phyloP scores from a whole-genome alignment of 2,797 vertebrate species.

The Pterois miles region DNA sequence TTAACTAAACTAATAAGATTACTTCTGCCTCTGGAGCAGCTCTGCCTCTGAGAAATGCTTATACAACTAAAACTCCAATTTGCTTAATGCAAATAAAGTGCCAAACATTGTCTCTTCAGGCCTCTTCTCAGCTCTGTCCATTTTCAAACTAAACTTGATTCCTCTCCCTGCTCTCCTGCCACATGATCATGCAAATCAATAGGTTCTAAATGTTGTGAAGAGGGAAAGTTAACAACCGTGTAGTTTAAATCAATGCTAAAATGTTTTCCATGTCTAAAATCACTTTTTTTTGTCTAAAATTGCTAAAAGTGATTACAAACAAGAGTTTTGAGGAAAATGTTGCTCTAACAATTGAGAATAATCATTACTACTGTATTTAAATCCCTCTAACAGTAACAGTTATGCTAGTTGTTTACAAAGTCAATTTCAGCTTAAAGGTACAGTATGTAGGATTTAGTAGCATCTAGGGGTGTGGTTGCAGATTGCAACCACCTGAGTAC shows the following conservation, averaged over 20 bases:
- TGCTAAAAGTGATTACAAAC: background rate
- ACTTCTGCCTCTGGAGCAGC: slow-evolving; percentile 47
- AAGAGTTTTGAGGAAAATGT: background rate
- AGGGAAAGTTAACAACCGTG: background rate
- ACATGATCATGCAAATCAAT: slow-evolving; percentile 40
- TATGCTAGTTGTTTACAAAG: background rate
- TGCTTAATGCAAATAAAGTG: slow-evolving; percentile 67
- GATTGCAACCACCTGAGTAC: too few species aligned
- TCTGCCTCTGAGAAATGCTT: slow-evolving; percentile 60
- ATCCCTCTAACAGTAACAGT: background rate
- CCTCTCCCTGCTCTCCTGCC: slow-evolving; percentile 9
- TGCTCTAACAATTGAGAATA: background rate
- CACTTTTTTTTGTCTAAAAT: background rate
- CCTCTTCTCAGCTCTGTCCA: slow-evolving; percentile 38
- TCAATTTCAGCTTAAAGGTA: background rate
- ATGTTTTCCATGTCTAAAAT: background rate
- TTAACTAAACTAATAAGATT: slow-evolving; percentile 68
- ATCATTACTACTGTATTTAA: background rate
- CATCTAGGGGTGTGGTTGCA: too few species aligned
- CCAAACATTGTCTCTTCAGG: slow-evolving; percentile 49
- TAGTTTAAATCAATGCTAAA: background rate
- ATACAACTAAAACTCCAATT: slow-evolving; percentile 63
- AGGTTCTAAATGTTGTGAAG: background rate
- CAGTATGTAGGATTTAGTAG: too few species aligned
- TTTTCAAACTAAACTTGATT: slow-evolving; percentile 31